Evolutionary conservation across 2,797 vertebrate species (phyloP).

Genomic region (Sebastes trivittatus): DNA sequence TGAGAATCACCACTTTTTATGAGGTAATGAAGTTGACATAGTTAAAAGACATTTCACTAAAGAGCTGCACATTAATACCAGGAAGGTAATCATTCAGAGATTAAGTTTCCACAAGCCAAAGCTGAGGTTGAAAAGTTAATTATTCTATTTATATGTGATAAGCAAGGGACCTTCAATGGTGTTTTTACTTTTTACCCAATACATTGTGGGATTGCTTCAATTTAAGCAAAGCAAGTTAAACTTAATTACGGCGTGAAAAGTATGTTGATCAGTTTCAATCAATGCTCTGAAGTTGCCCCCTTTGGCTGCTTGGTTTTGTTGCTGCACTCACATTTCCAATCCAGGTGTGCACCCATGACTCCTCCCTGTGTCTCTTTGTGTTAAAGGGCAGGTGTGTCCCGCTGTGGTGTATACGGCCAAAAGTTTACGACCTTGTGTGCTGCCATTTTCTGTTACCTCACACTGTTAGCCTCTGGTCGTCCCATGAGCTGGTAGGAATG

Average conservation of each 20-base stretch:
- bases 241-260: not conserved
- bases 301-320: not conserved
- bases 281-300: not conserved
- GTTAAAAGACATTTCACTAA: not conserved
- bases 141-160: not conserved
- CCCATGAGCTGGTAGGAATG: constrained; percentile 68
- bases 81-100: not conserved
- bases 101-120: not conserved
- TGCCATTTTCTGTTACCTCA: constrained; percentile 54
- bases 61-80: not conserved
- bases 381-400: constrained; percentile 55
- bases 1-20: not conserved
- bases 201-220: not conserved
- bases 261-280: not conserved
- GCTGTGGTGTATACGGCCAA: constrained; percentile 32
- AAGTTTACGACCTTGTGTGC: constrained; percentile 64
- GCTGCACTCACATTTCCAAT: constrained; percentile 2
- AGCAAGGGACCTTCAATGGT: not conserved
- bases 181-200: not conserved
- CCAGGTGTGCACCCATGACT: constrained; percentile 48
- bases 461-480: constrained; percentile 62
- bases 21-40: not conserved
- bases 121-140: not conserved
- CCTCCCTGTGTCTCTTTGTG: constrained; percentile 11
- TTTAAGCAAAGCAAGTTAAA: not conserved